Base-by-base conservation (phyloP, 2,888 invertebrate species). In the Melinaea menophilus region DNA sequence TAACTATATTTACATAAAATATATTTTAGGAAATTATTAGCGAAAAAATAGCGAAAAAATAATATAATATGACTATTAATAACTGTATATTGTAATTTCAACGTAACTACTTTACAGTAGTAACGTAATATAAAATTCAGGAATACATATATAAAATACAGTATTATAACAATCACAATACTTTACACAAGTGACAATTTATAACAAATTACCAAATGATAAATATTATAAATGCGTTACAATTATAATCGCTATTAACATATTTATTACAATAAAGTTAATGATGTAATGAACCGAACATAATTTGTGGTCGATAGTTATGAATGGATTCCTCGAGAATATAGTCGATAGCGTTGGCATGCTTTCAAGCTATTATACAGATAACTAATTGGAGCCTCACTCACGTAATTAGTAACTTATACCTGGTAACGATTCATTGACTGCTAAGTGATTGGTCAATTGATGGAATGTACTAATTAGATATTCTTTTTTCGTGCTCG, bases 351-450 rank as follows among this genome's bases (percentile, higher is more conserved):
- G 55, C 47, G 61, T 56, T 67, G 65, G 69, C 66, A 63, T 68
- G 68, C 62, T 63, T 64, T 70, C 65, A 62, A 70, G 55, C 61
- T 58, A 68, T 68, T 68, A 67, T 56, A 33, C 57, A 7, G 62
- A 67, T 61, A 66, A 59, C 62, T 22, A 22, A 67, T 65, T 63
- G 57, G 54, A 55, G 61, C 58, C 47, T 59, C 65, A 61, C 61
- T 67, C 59, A 63, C 62, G 58, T 65, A 65, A 65, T 67, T 65
- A 63, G 63, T 61, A 64, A 58, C 48, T 31, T 51, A 51, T 31
- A 31, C 51, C 47, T 41, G 46, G 55, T 60, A 57, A 64, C 59
- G 56, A 59, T 60, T 56, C 60, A 58, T 62, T 56, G 58, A 61
- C 51, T 35, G 60, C 47, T 46, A 56, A 59, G 55, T 56, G 54